These are phyloP conservation scores for Alcis repandata DNA, from an alignment of 2,888 invertebrate species.

Conservation along the genomic window DNA sequence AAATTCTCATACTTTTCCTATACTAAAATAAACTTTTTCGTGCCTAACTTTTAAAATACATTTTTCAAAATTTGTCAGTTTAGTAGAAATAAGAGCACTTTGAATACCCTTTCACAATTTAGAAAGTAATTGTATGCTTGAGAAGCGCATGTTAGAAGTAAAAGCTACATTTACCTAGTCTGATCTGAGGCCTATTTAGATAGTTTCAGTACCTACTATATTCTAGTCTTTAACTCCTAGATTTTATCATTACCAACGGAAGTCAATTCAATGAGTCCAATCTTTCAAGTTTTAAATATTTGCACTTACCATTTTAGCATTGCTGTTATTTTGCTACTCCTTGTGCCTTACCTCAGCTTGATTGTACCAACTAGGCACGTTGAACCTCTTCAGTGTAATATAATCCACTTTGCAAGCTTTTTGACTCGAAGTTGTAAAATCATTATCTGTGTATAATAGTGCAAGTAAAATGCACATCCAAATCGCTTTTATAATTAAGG, in stretches of 20 bases:
- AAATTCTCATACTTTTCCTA: too few species aligned
- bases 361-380: background rate
- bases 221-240: background rate
- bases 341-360: constrained; percentile 57
- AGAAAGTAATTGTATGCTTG: background rate
- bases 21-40: too few species aligned
- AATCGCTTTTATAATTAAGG: constrained; percentile 41
- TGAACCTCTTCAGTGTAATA: too few species aligned
- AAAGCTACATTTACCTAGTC: constrained; percentile 1
- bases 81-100: constrained; percentile 6
- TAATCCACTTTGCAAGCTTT: constrained; percentile 1
- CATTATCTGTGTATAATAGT: background rate
- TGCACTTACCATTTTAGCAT: constrained; percentile 15
- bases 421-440: background rate
- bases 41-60: background rate
- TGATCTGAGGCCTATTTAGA: constrained; percentile 10
- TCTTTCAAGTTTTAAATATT: constrained; percentile 19
- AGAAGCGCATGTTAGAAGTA: background rate
- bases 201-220: background rate
- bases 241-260: constrained; percentile 12
- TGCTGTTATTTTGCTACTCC: constrained; percentile 36
- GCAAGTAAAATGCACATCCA: constrained; percentile 31
- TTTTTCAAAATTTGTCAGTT: background rate
- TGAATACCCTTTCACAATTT: background rate
- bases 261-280: constrained; percentile 43